phyloP scores from a whole-genome alignment of 2,113 vertebrate genomes.

The Trochalopteron elliotii region DNA sequence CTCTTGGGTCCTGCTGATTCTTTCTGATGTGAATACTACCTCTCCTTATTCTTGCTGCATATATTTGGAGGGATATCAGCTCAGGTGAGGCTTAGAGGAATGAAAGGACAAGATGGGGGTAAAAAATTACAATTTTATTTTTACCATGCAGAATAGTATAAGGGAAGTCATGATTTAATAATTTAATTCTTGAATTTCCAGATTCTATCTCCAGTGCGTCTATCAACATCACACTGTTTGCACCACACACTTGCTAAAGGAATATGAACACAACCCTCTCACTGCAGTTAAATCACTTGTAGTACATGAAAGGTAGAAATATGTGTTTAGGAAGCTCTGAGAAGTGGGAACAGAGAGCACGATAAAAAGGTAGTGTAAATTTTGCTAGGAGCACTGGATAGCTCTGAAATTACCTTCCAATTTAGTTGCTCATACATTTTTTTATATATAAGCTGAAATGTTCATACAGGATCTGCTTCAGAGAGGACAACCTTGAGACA shows the following conservation, averaged over 20 bases:
- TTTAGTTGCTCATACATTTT: not conserved
- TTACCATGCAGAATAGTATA: not conserved
- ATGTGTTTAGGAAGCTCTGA: not conserved
- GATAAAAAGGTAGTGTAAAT: not conserved
- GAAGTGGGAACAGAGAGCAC: not conserved
- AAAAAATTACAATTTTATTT: not conserved
- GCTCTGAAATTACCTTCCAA: not conserved
- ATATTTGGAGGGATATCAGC: not conserved
- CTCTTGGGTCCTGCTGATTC: not conserved
- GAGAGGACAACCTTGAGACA: not conserved
- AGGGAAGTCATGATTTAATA: not conserved
- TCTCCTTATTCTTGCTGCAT: not conserved
- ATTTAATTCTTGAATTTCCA: not conserved
- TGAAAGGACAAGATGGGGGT: fast-evolving
- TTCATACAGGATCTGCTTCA: not conserved
- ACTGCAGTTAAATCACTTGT: not conserved
- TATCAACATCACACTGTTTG: not conserved
- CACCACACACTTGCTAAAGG: not conserved
- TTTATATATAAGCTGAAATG: not conserved
- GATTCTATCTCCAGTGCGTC: not conserved
- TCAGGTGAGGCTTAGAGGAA: not conserved
- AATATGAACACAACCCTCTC: not conserved
- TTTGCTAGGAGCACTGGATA: not conserved
- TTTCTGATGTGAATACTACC: not conserved
- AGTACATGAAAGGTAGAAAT: not conserved